phyloP scores from a whole-genome alignment of 2,888 invertebrate genomes.

The Sipunculus nudus region DNA sequence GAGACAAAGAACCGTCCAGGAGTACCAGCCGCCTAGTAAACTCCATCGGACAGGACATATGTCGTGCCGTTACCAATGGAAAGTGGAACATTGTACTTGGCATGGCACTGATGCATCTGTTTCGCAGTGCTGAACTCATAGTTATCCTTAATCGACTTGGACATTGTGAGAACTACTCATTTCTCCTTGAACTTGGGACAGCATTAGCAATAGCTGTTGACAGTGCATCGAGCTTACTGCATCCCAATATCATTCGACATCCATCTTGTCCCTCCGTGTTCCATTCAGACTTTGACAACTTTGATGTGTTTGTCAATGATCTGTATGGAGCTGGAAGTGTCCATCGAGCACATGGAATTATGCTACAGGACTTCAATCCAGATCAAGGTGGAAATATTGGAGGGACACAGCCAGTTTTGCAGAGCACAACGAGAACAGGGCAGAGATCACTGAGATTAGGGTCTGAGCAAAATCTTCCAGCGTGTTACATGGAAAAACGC shows the following conservation, averaged over 20 bases:
- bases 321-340: constrained; percentile 33
- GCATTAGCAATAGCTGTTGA: constrained; percentile 33
- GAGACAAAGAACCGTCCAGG: too few species aligned
- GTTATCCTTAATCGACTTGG: constrained; percentile 11
- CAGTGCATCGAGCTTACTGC: constrained; percentile 32
- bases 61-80: constrained; percentile 11
- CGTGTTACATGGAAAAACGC: too few species aligned
- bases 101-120: constrained; percentile 6
- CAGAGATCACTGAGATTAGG: too few species aligned
- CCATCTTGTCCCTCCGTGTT: constrained; percentile 32
- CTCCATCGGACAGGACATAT: constrained; percentile 7
- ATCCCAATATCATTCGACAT: constrained; percentile 33
- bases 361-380: constrained; percentile 39
- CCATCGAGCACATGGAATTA: constrained; percentile 44
- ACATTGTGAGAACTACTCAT: constrained; percentile 5
- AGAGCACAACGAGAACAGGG: too few species aligned
- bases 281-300: constrained; percentile 46
- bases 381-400: background rate
- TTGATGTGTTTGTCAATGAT: constrained; percentile 39
- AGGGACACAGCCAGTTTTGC: background rate
- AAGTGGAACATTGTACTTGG: constrained; percentile 20
- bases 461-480: too few species aligned
- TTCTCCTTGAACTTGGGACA: constrained; percentile 22
- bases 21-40: background rate
- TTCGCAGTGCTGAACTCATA: constrained; percentile 6